phyloP scores from a whole-genome alignment of 2,888 invertebrate species.

The Zeuzera pyrina region DNA sequence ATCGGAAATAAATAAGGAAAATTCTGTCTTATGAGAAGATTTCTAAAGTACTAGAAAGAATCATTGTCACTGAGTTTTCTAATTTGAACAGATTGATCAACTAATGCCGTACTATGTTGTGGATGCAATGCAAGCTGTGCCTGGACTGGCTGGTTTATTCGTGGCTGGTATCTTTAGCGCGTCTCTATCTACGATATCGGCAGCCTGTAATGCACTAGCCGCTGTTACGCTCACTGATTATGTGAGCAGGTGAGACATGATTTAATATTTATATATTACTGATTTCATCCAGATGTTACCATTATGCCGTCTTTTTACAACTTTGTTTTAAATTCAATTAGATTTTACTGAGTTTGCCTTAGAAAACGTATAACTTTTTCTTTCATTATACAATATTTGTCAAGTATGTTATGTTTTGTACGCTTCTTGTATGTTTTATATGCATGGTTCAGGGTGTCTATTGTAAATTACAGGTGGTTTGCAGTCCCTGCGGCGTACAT shows the following conservation, averaged over 20 bases:
- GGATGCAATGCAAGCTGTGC: constrained; percentile 76
- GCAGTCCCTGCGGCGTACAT: constrained; percentile 39
- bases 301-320: not conserved
- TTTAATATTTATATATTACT: constrained; percentile 1
- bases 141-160: constrained; percentile 90
- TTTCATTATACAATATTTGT: too few relatives aligned
- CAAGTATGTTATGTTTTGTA: too few relatives aligned
- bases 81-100: constrained; percentile 74
- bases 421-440: too few relatives aligned
- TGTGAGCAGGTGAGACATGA: constrained; percentile 55
- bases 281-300: not conserved
- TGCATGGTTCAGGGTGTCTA: too few relatives aligned
- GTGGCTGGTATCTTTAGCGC: constrained; percentile 94
- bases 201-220: constrained; percentile 90
- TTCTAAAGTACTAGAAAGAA: too few relatives aligned
- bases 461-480: constrained; percentile 38
- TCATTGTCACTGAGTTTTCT: too few relatives aligned
- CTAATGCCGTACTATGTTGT: constrained; percentile 86
- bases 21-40: too few relatives aligned
- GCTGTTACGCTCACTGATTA: constrained; percentile 94
- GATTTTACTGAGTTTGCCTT: too few relatives aligned
- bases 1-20: too few relatives aligned
- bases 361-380: too few relatives aligned
- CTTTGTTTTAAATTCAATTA: too few relatives aligned
- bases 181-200: constrained; percentile 92